phyloP scores from a whole-genome alignment of 2,888 invertebrate species.

The Smittia sp. region DNA sequence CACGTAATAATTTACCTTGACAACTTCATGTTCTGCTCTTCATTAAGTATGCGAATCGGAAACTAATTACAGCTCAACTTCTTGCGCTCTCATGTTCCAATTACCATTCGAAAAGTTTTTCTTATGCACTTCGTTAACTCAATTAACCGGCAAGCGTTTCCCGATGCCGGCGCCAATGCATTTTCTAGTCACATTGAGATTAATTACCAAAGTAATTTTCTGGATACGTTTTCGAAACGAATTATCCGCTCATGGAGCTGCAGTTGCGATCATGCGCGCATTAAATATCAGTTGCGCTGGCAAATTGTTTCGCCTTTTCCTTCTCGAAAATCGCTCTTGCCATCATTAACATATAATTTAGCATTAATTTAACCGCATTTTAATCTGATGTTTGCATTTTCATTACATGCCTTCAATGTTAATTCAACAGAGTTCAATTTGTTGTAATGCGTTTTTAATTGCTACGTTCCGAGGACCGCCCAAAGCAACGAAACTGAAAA shows the following conservation, averaged over 20 bases:
- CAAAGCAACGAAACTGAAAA: neutral
- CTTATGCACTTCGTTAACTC: neutral
- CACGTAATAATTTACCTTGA: conserved; percentile 36
- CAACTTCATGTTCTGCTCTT: conserved; percentile 28
- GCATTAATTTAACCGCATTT: conserved; percentile 33
- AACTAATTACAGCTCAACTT: neutral
- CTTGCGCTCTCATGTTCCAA: neutral
- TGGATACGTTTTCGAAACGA: neutral
- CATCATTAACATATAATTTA: conserved; percentile 41
- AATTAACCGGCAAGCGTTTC: neutral
- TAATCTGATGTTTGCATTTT: conserved; percentile 41
- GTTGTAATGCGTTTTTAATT: conserved; percentile 41
- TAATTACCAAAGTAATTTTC: conserved; percentile 12
- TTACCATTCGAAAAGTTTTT: neutral
- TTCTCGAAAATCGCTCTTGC: neutral
- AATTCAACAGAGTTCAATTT: conserved; percentile 39
- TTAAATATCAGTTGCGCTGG: neutral
- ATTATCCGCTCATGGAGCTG: neutral
- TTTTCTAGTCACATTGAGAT: neutral
- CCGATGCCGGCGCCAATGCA: neutral
- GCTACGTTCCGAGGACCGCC: neutral
- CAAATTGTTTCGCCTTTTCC: neutral
- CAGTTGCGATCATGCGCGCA: neutral
- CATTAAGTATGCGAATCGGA: conserved; percentile 15
- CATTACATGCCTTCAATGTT: conserved; percentile 33